These are phyloP conservation scores for Sebastes schlegelii DNA, from an alignment of 2,113 vertebrate genomes.

Conservation along the genomic window DNA sequence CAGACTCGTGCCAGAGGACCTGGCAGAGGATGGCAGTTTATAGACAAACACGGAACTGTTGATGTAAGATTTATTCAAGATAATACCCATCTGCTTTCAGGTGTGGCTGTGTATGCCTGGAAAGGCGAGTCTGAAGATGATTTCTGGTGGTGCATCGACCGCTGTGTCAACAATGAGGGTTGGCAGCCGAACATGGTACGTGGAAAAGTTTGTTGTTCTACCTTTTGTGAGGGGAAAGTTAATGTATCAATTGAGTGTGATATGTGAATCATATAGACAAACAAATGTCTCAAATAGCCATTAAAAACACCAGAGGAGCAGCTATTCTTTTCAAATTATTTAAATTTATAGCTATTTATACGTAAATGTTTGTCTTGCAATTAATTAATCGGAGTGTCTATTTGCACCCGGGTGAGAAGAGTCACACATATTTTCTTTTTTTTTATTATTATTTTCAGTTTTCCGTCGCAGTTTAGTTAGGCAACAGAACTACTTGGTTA, in stretches of 20 bases:
- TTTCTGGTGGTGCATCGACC: slow-evolving; percentile 99
- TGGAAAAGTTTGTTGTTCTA: not conserved
- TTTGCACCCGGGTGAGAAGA: too few species aligned
- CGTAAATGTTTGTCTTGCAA: not conserved
- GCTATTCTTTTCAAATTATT: not conserved
- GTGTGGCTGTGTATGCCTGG: slow-evolving; percentile 97
- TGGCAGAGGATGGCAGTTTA: not conserved
- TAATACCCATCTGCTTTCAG: slow-evolving; percentile 72
- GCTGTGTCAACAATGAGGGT: slow-evolving; percentile 92
- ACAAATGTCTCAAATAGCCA: not conserved
- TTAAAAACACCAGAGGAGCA: not conserved
- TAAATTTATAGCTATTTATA: not conserved
- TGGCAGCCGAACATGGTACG: slow-evolving; percentile 98
- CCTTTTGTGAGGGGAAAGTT: not conserved
- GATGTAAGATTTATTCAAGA: not conserved
- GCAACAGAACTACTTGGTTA: too few species aligned
- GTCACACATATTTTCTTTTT: too few species aligned
- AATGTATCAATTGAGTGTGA: not conserved
- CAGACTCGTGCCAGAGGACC: too few species aligned
- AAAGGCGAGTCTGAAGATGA: slow-evolving; percentile 99
- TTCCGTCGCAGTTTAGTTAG: too few species aligned
- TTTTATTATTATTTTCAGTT: too few species aligned
- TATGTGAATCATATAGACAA: not conserved
- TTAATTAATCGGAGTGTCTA: not conserved
- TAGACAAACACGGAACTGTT: not conserved